Percentiles rank a stretch among this genome's conserved stretches.
These are phyloP conservation scores for Lasaia peninsularis DNA, from an alignment of 1,140 invertebrate genomes.

Conservation along the genomic window DNA sequence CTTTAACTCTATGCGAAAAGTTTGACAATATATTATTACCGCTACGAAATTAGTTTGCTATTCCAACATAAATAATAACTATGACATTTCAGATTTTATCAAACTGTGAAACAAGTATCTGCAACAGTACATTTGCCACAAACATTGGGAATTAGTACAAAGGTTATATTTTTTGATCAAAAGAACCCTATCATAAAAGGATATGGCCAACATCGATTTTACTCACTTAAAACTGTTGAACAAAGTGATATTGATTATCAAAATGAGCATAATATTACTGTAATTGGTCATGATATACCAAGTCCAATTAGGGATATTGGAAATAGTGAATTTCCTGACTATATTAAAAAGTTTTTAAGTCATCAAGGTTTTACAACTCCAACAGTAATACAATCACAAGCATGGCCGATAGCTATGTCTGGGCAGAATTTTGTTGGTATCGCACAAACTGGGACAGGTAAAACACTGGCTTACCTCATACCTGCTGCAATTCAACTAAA, in stretches of 20 bases:
- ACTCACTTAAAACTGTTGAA: conserved; percentile 46
- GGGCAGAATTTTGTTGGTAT: conserved; percentile 96
- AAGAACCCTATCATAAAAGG: neutral
- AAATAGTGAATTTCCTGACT: conserved; percentile 87
- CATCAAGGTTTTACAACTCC: conserved; percentile 88
- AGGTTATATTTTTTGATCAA: conserved; percentile 4
- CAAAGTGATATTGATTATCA: conserved; percentile 46
- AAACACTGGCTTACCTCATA: conserved; percentile 89
- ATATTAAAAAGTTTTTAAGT: conserved; percentile 83
- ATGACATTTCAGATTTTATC: neutral
- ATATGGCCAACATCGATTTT: conserved; percentile 32
- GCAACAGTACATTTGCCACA: neutral
- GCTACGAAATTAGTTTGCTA: no score
- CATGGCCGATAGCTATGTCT: conserved; percentile 93
- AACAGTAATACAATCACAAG: conserved; percentile 92
- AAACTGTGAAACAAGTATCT: conserved; percentile 3
- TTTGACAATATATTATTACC: no score
- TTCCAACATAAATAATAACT: neutral
- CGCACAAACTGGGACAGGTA: conserved; percentile 95
- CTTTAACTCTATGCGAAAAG: no score
- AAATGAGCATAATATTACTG: conserved; percentile 61
- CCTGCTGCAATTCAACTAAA: conserved; percentile 95
- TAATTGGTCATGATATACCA: conserved; percentile 60
- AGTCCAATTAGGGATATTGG: conserved; percentile 77
- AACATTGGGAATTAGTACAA: neutral